Base-by-base conservation (phyloP, 2,888 invertebrate species). In the Chrysina gloriosa region DNA sequence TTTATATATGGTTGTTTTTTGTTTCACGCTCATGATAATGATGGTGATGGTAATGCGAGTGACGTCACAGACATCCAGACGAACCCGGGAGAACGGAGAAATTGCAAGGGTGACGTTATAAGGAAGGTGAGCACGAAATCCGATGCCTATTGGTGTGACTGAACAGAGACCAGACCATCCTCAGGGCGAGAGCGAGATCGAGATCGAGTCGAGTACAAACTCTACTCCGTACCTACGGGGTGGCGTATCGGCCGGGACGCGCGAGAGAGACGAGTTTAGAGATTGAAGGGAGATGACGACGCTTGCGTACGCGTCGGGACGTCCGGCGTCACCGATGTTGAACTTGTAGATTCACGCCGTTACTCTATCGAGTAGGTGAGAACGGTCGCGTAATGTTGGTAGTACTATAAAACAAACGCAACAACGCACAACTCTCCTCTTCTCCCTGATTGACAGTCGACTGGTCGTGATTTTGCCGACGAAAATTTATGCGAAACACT, bases 231-330 rank as follows among this genome's bases (percentile, higher is more conserved):
- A 50, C n/a, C n/a, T n/a, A 34, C 58, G 42, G 27, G 56, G 29
- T 19, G 52, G 52, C 52, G 31, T 52, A 52, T 52, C 58, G 42
- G 58, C 25, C 42, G 16, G 31, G 29, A 21, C 27, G 45, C 42
- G 42, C 36, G 42, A 61, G 25, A 42, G 16, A 16, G 58, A 61
- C 16, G 42, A 5, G 9, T 4, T 25, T 42, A 23, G 66, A 56
- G 58, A 45, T 45, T 45, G 21, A 65, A 69, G 66, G 63, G 65
- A 67, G 54, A 29, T 64, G 54, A 67, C 63, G 54, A 72, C 72
- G 72, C 72, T 70, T 71, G 72, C 72, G 72, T 72, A 71, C 65
- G 72, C 71, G 71, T 70, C 69, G 36, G 63, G 72, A 67, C 70
- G 72, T 48, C 65, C 47, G 69, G 69, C 70, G 67, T 69, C 67